Base-by-base conservation (phyloP, 2,797 vertebrate genomes). In the Borostomias antarcticus region DNA sequence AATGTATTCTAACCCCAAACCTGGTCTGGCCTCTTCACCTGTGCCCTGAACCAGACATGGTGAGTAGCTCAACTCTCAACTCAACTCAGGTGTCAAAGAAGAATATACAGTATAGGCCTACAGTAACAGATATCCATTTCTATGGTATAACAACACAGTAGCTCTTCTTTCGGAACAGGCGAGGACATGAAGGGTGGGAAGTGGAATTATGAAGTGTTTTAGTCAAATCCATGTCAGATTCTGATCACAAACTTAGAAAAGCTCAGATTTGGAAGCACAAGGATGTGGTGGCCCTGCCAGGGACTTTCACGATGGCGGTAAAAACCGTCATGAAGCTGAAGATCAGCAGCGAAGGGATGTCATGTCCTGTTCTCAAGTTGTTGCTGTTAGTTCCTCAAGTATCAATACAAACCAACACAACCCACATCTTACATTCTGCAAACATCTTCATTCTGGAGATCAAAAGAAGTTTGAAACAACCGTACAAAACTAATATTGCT, bases 401-500 rank as follows among this genome's bases (percentile, higher is more conserved):
- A 35, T 37, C 37, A 2, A 25, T 50, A 7, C 25, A 35, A 40
- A 26, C 28, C 58, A 43, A 23, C 23, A 23, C 48, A 51, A 19
- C 21, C 48, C 8, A 51, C 19, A 8, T 23, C 3, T 25, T 51
- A 51, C 23, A 51, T 51, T 51, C 48, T 51, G 21, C 11, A 51
- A 51, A 9, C 23, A 11, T 35, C 23, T 43, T n/a, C 40, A 66
- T 47, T 61, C 57, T 71, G 69, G 58, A 43, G 48, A 48, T 29
- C 25, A 60, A 64, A 52, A 45, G 11, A 59, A 59, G 23, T 25
- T 54, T 58, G 64, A 19, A 47, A 15, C 62, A 66, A 8, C 58
- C 53, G 45, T 66, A 62, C 23, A 56, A 72, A 66, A 30, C 52
- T 26, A 60, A 50, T 65, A 60, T 58, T 70, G 62, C 62, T 64